Base-by-base conservation (phyloP, 1,140 invertebrate species). In the Pseudomyrmex sp. region DNA sequence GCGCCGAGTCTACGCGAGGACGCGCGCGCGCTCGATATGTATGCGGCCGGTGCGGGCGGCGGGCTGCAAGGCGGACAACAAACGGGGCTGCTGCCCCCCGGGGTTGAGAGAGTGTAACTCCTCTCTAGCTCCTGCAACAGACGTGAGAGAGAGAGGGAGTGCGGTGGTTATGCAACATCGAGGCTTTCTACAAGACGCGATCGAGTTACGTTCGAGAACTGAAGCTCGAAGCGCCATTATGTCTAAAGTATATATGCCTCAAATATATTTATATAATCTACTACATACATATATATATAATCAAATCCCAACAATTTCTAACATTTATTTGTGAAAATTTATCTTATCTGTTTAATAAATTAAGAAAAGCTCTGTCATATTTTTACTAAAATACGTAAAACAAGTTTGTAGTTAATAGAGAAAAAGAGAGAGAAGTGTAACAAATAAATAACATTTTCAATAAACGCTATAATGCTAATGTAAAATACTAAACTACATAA, bases 21-120 rank as follows among this genome's bases (percentile, higher is more conserved):
- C n/a, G 93, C 93, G 72, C 93, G 87, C 52, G 91, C 91, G 82
- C 91, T 92, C 83, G 92, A 93, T 89, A 93, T 92, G 87, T 93
- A 93, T 74, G 92, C 92, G 26, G 92, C 91, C 15, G 92, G 92
- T 1, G 92, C 92, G 15, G 92, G 92, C 15, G 92, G 92, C 50
- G 91, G 91, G 85, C 91, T 92, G 85, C 88, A 93, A 44, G 89
- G 92, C 72, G 90, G 92, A 87, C 89, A 93, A 85, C 91, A 91
- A 84, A 91, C 90, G 20, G 91, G 91, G 82, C 91, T 93, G 66
- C 89, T 90, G 73, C 88, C 91, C 13, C 91, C 92, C 5, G 92
- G 92, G 54, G 91, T 92, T 84, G 91, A 92, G 20, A 93, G 84
- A 7, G 91, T 92, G 83, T 92, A 92, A 86, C 92, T 93, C 35